Percentiles rank a stretch among this genome's conserved stretches.
Conservation (phyloP, 2,888 invertebrate species). For the Erebia aethiops region DNA sequence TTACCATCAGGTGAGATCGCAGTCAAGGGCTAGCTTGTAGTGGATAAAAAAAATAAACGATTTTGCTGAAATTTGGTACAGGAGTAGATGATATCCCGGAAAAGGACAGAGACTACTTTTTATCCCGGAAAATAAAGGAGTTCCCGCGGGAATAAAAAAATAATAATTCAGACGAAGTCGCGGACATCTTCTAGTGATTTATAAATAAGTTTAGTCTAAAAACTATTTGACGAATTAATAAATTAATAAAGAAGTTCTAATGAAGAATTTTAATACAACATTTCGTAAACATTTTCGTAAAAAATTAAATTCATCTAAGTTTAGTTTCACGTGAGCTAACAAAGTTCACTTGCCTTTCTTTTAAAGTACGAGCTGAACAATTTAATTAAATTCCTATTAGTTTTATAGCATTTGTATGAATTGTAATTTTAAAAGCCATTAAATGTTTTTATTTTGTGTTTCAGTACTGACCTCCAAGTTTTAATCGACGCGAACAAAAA, state of each 20-base stretch:
- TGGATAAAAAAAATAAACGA: too few relatives aligned
- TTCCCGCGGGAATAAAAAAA: too few relatives aligned
- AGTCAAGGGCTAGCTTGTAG: too few relatives aligned
- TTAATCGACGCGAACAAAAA: conserved; percentile 1
- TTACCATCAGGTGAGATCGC: too few relatives aligned
- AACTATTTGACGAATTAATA: neutral
- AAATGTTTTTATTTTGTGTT: neutral
- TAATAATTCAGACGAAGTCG: too few relatives aligned
- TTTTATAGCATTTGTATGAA: neutral
- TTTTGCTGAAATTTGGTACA: too few relatives aligned
- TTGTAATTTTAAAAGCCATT: neutral
- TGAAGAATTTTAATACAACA: neutral
- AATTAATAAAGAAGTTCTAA: neutral
- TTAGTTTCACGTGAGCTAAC: neutral
- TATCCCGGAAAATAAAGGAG: too few relatives aligned
- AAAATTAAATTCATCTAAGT: too few relatives aligned
- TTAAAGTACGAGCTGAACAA: neutral
- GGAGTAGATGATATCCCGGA: too few relatives aligned
- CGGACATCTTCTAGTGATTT: too few relatives aligned
- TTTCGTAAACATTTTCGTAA: too few relatives aligned
- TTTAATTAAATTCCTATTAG: neutral
- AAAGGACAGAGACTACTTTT: too few relatives aligned
- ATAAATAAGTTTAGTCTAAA: neutral
- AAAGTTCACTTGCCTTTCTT: neutral
- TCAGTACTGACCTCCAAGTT: conserved; percentile 1